Percentiles rank a stretch among this genome's conserved stretches.
Conservation (phyloP, 1,140 invertebrate genomes). For the Nasonia giraulti region DNA sequence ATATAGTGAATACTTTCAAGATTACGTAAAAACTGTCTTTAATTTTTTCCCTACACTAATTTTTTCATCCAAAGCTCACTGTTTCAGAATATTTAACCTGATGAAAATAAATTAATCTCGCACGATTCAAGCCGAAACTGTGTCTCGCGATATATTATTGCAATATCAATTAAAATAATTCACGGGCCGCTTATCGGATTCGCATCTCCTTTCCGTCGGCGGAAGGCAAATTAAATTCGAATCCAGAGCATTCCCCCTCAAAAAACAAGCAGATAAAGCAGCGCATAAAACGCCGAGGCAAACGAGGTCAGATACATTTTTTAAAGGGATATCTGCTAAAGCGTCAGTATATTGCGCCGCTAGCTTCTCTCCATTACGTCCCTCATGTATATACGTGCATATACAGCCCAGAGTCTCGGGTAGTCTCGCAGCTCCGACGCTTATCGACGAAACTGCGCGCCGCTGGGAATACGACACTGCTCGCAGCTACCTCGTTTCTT, state of each 20-base stretch:
- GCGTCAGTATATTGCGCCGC: not conserved
- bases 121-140: not conserved
- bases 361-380: not conserved
- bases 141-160: too few relatives aligned
- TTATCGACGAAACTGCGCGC: not conserved
- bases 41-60: too few relatives aligned
- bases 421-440: too few relatives aligned
- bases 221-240: not conserved
- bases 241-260: not conserved
- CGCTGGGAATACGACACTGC: not conserved
- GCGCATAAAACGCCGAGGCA: not conserved
- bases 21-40: too few relatives aligned
- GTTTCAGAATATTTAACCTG: not conserved
- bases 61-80: too few relatives aligned
- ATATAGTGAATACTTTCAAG: too few relatives aligned
- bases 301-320: constrained; percentile 4
- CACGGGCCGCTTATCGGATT: too few relatives aligned
- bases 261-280: not conserved
- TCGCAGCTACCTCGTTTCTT: not conserved
- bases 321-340: not conserved
- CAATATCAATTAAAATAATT: constrained; percentile 5
- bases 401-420: not conserved
- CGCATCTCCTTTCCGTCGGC: too few relatives aligned
- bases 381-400: not conserved
- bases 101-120: not conserved